Conservation (phyloP, 2,113 vertebrate genomes). For the Spea bombifrons region DNA sequence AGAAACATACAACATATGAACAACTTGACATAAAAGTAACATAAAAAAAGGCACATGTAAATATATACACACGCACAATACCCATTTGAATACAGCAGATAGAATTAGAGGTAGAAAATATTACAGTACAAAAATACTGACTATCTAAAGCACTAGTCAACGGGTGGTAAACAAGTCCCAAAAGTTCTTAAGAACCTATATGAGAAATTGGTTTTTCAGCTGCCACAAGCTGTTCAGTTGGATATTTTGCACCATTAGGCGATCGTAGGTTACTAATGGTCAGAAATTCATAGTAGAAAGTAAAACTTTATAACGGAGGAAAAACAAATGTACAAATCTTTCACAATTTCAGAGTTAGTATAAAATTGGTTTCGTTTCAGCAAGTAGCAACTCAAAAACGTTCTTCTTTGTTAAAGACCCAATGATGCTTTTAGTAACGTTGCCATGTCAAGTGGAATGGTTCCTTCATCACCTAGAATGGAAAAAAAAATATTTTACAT, state of each 20-base stretch:
- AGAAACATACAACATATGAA: not conserved
- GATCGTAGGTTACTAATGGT: conserved; percentile 48
- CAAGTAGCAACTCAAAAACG: not conserved
- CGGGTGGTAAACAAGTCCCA: not conserved
- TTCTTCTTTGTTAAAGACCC: conserved; percentile 73
- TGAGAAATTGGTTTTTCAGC: conserved; percentile 60
- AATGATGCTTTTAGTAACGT: conserved; percentile 87
- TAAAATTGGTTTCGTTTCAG: conserved; percentile 52
- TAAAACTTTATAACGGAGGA: conserved; percentile 57
- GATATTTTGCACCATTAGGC: conserved; percentile 42
- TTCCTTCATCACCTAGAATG: conserved; percentile 76
- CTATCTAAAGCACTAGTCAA: conserved; percentile 65
- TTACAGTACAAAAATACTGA: conserved; percentile 83
- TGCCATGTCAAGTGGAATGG: conserved; percentile 88
- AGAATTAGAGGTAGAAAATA: conserved; percentile 74
- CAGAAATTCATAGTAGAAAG: conserved; percentile 59
- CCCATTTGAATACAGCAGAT: conserved; percentile 73
- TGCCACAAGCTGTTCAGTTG: conserved; percentile 54
- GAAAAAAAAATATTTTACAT: no score
- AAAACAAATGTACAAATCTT: conserved; percentile 67
- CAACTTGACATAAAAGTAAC: not conserved
- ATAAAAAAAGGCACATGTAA: conserved; percentile 77
- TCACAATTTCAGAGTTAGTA: conserved; percentile 57
- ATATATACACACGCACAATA: conserved; percentile 55
- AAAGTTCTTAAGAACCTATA: conserved; percentile 65